A percentile compares a stretch with the other conserved stretches of the same genome.
Conservation (phyloP, 2,888 invertebrate genomes). For the Drosophila neonasuta region DNA sequence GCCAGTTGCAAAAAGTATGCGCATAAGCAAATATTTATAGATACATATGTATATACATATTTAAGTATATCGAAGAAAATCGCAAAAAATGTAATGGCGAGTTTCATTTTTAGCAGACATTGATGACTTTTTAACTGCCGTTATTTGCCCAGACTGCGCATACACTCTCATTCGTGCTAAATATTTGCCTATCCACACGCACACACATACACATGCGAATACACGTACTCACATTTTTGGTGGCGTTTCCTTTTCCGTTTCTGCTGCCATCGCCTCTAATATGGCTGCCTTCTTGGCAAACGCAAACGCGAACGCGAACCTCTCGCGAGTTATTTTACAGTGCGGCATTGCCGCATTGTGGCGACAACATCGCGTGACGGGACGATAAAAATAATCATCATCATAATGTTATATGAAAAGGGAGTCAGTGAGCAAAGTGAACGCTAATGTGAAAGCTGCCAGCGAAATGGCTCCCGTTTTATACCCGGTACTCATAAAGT, state of each 20-base stretch:
- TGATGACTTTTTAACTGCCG: constrained; percentile 82
- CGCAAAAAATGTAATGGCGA: constrained; percentile 70
- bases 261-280: constrained; percentile 53
- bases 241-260: constrained; percentile 70
- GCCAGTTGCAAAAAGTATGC: not conserved
- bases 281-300: constrained; percentile 8
- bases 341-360: constrained; percentile 56
- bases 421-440: constrained; percentile 45
- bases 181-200: constrained; percentile 47
- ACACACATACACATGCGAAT: not conserved
- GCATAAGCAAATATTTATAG: not conserved
- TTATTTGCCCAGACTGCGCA: constrained; percentile 71
- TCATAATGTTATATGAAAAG: constrained; percentile 60
- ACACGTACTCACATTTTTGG: constrained; percentile 35
- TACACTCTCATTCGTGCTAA: constrained; percentile 23
- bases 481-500: not conserved
- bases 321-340: constrained; percentile 34
- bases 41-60: constrained; percentile 6
- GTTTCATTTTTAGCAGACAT: constrained; percentile 75
- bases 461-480: constrained; percentile 23
- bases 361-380: constrained; percentile 79
- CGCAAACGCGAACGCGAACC: not conserved
- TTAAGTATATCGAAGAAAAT: constrained; percentile 47
- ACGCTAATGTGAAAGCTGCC: constrained; percentile 32
- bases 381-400: constrained; percentile 68